Base-by-base conservation (phyloP, 2,888 invertebrate genomes). In the Nemurella pictetii region DNA sequence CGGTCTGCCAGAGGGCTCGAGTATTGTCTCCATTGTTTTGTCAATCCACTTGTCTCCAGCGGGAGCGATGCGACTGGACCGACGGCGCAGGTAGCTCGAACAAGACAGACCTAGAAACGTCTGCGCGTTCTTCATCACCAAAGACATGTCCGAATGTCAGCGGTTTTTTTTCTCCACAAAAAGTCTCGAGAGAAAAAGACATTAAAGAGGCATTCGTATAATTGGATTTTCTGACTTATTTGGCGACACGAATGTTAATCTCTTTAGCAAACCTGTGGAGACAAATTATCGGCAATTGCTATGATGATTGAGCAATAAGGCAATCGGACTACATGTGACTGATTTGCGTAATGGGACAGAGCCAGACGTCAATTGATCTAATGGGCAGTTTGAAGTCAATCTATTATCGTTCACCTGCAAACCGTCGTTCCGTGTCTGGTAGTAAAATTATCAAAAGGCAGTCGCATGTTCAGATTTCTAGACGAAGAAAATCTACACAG, bases 1-100 rank as follows among this genome's bases (percentile, higher is more conserved):
- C 27, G 80, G 32, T n/a, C 26, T 81, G 15, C 32, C 35, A 26
- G 25, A 81, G 36, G 80, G 80, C 35, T 25, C 3, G 32, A n/a
- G 55, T 36, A 26, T 35, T 81, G 35, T 81, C 80, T 35, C 80
- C 80, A 36, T 81, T 81, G 80, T 81, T 81, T 81, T 81, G 80
- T 81, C 80, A 81, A 26, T 81, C 80, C n/a, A 35, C 36, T 30
- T 35, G 80, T 35, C 80, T 81, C 75, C 75, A 28, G 75, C 75
- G 75, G 27, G 80, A 81, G 36, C 35, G 30, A 78, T 27, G 78
- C 20, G 28, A 78, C 20, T 78, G 30, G 78, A n/a, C 78, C n/a
- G 7, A 12, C 78, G 29, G 78, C n/a, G 55, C 75, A 75, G 75
- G 75, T 75, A 75, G 75, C 75, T 55, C 55, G 55, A 55, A 55